Evolutionary conservation across 2,888 invertebrate genomes (phyloP).

Genomic region (Thysanoteuthis rhombus): DNA sequence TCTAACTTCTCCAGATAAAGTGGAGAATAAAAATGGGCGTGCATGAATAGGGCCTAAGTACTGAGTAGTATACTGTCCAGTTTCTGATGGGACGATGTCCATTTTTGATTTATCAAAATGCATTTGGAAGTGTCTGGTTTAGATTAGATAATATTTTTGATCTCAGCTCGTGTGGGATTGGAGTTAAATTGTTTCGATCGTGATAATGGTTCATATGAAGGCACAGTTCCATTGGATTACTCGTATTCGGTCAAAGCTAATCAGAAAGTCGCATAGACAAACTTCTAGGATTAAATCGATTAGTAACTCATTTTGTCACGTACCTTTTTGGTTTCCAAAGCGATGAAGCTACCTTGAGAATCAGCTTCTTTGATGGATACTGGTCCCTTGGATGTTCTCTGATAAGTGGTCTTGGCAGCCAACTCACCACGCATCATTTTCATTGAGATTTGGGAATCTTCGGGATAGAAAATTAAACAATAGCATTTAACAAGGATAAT

Average conservation of each 20-base stretch:
- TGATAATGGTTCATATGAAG: too few relatives aligned
- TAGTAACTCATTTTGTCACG: not conserved
- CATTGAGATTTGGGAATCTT: slow-evolving; percentile 47
- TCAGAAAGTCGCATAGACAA: not conserved
- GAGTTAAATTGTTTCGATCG: too few relatives aligned
- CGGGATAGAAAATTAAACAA: not conserved
- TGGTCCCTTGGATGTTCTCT: slow-evolving; percentile 70
- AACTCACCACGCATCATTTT: slow-evolving; percentile 69
- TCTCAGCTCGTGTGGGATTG: too few relatives aligned
- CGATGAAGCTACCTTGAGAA: slow-evolving; percentile 70
- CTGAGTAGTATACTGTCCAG: too few relatives aligned
- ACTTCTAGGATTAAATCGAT: not conserved
- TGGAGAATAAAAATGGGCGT: too few relatives aligned
- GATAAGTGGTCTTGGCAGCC: slow-evolving; percentile 71
- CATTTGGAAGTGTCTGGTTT: too few relatives aligned
- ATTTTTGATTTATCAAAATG: too few relatives aligned
- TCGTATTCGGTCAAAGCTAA: not conserved
- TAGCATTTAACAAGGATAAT: not conserved
- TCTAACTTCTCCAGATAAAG: too few relatives aligned
- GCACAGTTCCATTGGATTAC: not conserved
- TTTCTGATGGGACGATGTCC: too few relatives aligned
- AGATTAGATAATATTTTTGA: too few relatives aligned
- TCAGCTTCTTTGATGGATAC: slow-evolving; percentile 69
- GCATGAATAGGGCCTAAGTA: too few relatives aligned
- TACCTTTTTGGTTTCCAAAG: slow-evolving; percentile 67